Conservation (phyloP, 2,113 vertebrate species). For the Sinosuthora webbiana region DNA sequence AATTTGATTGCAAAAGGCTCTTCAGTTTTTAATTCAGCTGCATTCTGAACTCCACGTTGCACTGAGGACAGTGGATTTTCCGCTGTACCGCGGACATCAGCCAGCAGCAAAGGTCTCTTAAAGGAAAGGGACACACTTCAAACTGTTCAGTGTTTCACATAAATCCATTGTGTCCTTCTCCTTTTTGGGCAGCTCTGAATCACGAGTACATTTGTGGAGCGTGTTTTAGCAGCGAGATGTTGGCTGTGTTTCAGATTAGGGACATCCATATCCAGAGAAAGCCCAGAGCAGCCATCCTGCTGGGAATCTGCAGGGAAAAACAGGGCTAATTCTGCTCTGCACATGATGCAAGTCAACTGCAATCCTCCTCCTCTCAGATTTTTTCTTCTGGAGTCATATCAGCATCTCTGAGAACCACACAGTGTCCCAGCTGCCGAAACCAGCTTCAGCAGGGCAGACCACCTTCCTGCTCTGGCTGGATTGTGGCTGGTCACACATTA, state of each 20-base stretch:
- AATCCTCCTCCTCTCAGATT: background rate
- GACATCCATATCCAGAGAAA: background rate
- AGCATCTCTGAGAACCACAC: background rate
- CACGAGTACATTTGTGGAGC: background rate
- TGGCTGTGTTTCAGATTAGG: background rate
- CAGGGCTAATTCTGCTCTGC: background rate
- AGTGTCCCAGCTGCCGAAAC: background rate
- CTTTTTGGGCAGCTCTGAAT: constrained; percentile 4
- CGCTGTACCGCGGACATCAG: background rate
- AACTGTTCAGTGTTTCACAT: background rate
- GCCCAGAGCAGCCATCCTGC: background rate
- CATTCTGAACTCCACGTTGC: background rate
- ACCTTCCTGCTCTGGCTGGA: background rate
- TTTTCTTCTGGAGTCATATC: background rate
- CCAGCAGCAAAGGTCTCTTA: background rate
- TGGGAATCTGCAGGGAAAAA: background rate
- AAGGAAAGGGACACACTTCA: background rate
- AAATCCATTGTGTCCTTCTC: background rate
- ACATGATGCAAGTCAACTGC: background rate
- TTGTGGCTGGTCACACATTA: constrained; percentile 23
- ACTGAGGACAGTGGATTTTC: background rate
- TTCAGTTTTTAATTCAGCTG: background rate
- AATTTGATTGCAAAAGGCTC: background rate
- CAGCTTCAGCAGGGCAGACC: background rate
- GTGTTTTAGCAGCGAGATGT: background rate